Base-by-base conservation (phyloP, 2,797 vertebrate genomes). In the Clangula hyemalis region DNA sequence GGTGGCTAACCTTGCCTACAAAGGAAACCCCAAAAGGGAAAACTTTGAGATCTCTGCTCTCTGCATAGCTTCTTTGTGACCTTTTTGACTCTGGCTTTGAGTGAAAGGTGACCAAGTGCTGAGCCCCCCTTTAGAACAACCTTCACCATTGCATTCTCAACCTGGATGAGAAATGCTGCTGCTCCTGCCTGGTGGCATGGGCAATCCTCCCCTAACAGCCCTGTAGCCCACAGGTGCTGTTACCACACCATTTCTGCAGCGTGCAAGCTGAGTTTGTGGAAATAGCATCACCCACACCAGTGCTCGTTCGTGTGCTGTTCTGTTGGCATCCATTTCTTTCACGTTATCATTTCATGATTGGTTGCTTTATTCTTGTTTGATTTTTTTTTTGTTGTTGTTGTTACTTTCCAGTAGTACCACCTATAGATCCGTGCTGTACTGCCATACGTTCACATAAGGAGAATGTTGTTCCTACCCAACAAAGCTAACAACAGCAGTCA, bases 171-270 rank as follows among this genome's bases (percentile, higher is more conserved):
- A 64, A 36, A 15, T 13, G 53, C 30, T 36, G 38, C 0, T 77
- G 57, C 30, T 81, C 6, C 1, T 47, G 11, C 53, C 13, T 57
- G 34, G 19, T 5, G 2, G 28, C 38, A 70, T 32, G 21, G 75
- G 11, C 45, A 47, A 0, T 65, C 15, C 27, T 72, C 32, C 30
- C 13, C 0, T 6, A 49, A 2, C 61, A 4, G 32, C n/a, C 34
- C 36, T 56, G 73, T 0, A 0, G 22, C 45, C 60, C 7, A 5
- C 51, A 22, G 58, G 38, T 41, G 8, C 56, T 69, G 47, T 43
- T 41, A 0, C 43, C 38, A 7, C 17, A 28, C 5, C 45, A 21
- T 49, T 82, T 61, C 56, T 56, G 2, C 30, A 38, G 1, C 1
- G 1, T 4, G 15, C 32, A 60, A 58, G 47, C 43, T 77, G 49